Percentiles rank a stretch among this genome's conserved stretches.
These are phyloP conservation scores for Platyura marginata DNA, from an alignment of 1,140 invertebrate species.

Conservation along the genomic window DNA sequence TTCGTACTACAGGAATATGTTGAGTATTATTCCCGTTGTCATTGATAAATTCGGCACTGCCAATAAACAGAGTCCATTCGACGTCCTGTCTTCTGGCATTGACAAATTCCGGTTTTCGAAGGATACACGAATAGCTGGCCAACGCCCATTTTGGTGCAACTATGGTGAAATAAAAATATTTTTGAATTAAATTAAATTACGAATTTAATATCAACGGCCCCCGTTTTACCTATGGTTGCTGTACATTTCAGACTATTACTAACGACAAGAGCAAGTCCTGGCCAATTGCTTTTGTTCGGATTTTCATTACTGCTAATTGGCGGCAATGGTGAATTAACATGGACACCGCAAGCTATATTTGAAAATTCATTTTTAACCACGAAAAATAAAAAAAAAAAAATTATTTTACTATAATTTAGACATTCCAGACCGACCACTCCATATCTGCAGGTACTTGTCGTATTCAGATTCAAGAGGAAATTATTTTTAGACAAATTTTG, in stretches of 20 bases:
- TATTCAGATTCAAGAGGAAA: slow-evolving; percentile 25
- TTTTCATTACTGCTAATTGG: slow-evolving; percentile 18
- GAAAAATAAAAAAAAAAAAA: too few relatives aligned
- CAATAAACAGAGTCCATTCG: too few relatives aligned
- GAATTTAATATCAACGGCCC: too few relatives aligned
- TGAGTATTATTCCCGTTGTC: not conserved
- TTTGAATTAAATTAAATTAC: not conserved
- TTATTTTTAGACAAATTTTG: slow-evolving; percentile 5
- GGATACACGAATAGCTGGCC: slow-evolving; percentile 37
- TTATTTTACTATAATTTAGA: slow-evolving; percentile 33
- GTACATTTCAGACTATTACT: slow-evolving; percentile 34
- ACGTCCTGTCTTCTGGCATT: not conserved
- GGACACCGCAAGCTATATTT: slow-evolving; percentile 27
- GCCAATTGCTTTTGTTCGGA: slow-evolving; percentile 29
- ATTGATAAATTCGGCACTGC: too few relatives aligned
- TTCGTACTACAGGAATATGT: not conserved
- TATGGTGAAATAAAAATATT: not conserved
- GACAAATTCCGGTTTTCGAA: slow-evolving; percentile 14
- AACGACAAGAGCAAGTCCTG: slow-evolving; percentile 23
- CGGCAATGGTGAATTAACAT: slow-evolving; percentile 23
- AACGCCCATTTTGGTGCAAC: slow-evolving; percentile 35
- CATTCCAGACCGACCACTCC: slow-evolving; percentile 32
- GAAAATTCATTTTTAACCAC: slow-evolving; percentile 1
- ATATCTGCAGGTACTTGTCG: slow-evolving; percentile 23
- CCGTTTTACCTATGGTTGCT: slow-evolving; percentile 29